Evolutionary conservation across 1,140 invertebrate genomes (phyloP), one percentile per base, ranked within the genome.

Genomic region (Apis laboriosa): DNA sequence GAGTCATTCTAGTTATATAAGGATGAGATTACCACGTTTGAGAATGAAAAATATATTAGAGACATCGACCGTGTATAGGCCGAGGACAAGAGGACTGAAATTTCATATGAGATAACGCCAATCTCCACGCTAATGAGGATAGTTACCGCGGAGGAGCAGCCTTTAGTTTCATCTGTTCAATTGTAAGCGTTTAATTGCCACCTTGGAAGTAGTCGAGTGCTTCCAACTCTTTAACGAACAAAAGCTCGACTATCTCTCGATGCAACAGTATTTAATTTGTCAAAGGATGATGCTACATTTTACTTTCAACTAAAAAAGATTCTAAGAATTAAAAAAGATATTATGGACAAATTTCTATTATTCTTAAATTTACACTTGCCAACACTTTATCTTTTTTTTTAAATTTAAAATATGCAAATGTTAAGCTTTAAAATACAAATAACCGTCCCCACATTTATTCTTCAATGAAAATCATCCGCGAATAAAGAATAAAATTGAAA

Each of bases 1-100:
- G 83, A 84, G 78, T 84, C 83, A 81, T 71, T 58, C 49, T n/a
- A 9, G 24, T 84, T 84, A 84, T 28, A 66, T 81, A 84, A 84
- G 78, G 71, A 75, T 74, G 83, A 71, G 64, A 70, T 84, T 76
- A 70, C 78, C 49, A 17, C 17, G 56, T 70, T 68, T 34, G 24
- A 61, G 71, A 70, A 49, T 66, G 43, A 70, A 80, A 76, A 67
- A 60, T 82, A 19, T 82, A 67, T 75, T 66, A 61, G 64, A 70
- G 51, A 78, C 81, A 78, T 72, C 76, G 80, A 63, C 74, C 80
- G 74, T 43, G 51, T 19, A 7, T 7, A 67, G 72, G 15, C 9
- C 74, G 53, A 34, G 60, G 66, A 71, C 49, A 68, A 19, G 19
- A 34, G 51, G 67, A 60, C 34, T 84, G 77, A 84, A 79, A 84